A percentile compares a stretch with the other conserved stretches of the same genome.
phyloP scores from a whole-genome alignment of 2,797 vertebrate species.

The Aselliscus stoliczkanus region DNA sequence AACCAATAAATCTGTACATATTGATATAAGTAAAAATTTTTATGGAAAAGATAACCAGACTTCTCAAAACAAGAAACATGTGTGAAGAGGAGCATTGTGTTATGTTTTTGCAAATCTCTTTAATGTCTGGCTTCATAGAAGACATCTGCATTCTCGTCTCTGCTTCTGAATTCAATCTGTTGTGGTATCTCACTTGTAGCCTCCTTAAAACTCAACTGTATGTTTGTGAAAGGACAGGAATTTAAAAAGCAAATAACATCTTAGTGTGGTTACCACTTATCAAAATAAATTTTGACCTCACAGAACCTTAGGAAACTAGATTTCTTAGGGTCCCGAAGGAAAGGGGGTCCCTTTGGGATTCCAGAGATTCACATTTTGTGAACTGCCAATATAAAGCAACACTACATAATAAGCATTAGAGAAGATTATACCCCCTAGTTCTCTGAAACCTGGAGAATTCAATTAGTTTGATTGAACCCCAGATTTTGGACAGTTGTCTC shows the following conservation, averaged over 20 bases:
- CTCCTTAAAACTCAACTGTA: background rate
- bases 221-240: background rate
- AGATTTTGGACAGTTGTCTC: background rate
- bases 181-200: background rate
- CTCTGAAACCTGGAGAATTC: background rate
- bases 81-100: background rate
- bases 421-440: background rate
- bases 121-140: background rate
- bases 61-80: background rate
- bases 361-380: background rate
- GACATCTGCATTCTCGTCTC: background rate
- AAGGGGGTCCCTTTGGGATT: background rate
- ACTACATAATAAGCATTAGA: background rate
- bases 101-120: background rate
- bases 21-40: background rate
- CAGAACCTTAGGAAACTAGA: background rate
- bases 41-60: background rate
- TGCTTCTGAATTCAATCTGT: background rate
- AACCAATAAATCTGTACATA: background rate
- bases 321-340: background rate
- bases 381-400: background rate
- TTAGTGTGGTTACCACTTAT: background rate
- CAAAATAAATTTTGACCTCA: background rate
- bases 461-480: background rate
- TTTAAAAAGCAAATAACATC: background rate